Percentiles rank a stretch among this genome's conserved stretches.
Evolutionary conservation across 2,888 invertebrate species (phyloP).

Genomic region (Melipona beecheii): DNA sequence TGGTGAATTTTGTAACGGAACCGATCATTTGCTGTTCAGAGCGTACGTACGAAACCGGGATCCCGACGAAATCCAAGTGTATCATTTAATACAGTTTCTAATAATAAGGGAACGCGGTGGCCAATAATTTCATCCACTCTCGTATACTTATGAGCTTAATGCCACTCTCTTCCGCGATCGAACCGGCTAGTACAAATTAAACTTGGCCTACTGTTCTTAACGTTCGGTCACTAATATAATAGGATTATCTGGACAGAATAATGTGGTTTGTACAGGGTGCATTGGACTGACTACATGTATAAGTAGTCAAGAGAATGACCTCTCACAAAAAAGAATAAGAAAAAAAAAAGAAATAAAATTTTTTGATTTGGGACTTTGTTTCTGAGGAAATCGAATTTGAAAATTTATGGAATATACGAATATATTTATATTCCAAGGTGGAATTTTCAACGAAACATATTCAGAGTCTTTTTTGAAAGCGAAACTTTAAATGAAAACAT

Average conservation of each 20-base stretch:
- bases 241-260: background rate
- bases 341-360: no score
- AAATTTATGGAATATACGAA: no score
- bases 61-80: constrained; percentile 45
- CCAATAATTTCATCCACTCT: constrained; percentile 42
- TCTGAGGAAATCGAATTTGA: no score
- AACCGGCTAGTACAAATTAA: constrained; percentile 24
- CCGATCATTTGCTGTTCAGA: constrained; percentile 28
- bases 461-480: no score
- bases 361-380: no score
- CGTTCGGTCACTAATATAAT: background rate
- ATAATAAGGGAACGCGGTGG: constrained; percentile 33
- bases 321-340: no score
- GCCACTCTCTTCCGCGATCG: constrained; percentile 37
- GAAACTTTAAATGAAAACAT: no score
- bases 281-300: no score
- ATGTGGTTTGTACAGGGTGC: no score
- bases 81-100: constrained; percentile 56
- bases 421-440: no score
- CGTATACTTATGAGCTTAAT: constrained; percentile 42
- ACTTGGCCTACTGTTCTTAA: constrained; percentile 34
- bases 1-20: constrained; percentile 50
- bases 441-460: no score
- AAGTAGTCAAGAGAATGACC: no score
- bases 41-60: constrained; percentile 30